phyloP scores from a whole-genome alignment of 2,797 vertebrate genomes.

The Cyprinella venusta region DNA sequence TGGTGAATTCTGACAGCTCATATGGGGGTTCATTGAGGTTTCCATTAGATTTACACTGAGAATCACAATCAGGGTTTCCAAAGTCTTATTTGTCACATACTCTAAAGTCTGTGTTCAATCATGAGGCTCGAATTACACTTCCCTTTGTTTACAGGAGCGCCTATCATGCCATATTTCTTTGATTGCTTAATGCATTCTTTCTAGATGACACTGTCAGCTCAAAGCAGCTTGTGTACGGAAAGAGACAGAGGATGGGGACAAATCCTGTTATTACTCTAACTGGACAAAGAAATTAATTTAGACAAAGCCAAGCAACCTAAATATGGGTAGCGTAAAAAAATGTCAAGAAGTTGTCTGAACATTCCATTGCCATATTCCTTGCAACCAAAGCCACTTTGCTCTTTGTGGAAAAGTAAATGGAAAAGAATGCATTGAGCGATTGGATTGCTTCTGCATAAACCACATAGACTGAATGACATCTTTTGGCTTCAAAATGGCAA shows the following conservation, averaged over 20 bases:
- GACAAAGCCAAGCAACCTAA: not conserved
- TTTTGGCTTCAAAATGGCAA: not conserved
- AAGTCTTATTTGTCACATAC: slow-evolving; percentile 1
- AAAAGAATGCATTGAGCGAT: slow-evolving; percentile 8
- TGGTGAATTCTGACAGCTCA: not conserved
- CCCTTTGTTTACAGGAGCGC: slow-evolving; percentile 6
- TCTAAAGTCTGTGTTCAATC: not conserved
- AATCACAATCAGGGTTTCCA: not conserved
- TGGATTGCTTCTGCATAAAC: not conserved
- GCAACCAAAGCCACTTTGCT: slow-evolving; percentile 7
- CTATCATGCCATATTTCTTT: slow-evolving; percentile 7
- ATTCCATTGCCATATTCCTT: not conserved
- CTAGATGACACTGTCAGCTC: slow-evolving; percentile 8
- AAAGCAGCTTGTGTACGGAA: slow-evolving; percentile 11
- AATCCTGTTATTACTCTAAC: slow-evolving; percentile 18
- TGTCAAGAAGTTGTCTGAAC: not conserved
- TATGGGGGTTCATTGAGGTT: not conserved
- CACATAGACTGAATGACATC: not conserved
- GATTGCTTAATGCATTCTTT: slow-evolving; percentile 38
- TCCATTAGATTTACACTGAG: not conserved
- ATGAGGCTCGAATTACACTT: slow-evolving; percentile 13
- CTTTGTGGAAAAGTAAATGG: not conserved
- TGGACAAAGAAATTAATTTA: not conserved
- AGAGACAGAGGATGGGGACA: slow-evolving; percentile 13
- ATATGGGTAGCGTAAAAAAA: not conserved